Evolutionary conservation across 2,888 invertebrate genomes (phyloP).

Genomic region (Trichogramma dendrolimi): DNA sequence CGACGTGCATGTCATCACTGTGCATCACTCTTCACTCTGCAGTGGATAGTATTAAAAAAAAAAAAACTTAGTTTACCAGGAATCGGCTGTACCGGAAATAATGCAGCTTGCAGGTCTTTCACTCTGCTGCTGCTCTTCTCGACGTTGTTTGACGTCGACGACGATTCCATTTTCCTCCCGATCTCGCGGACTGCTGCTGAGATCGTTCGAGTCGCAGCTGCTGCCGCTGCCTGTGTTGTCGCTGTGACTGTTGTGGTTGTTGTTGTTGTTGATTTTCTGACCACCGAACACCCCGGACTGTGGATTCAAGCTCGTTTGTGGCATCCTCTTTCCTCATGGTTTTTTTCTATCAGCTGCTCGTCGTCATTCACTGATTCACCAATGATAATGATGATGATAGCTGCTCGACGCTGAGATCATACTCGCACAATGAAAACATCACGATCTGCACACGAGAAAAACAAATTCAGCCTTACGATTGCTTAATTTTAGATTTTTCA

Average conservation of each 20-base stretch:
- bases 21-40: background rate
- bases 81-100: slow-evolving; percentile 58
- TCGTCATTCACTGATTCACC: no score
- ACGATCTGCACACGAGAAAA: background rate
- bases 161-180: slow-evolving; percentile 37
- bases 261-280: slow-evolving; percentile 14
- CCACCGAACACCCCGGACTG: slow-evolving; percentile 31
- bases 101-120: slow-evolving; percentile 63
- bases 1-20: no score
- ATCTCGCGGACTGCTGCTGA: slow-evolving; percentile 14
- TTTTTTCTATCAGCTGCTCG: background rate
- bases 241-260: no score
- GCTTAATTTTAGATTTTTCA: no score
- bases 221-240: no score
- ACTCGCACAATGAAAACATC: no score
- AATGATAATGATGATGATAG: background rate
- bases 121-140: slow-evolving; percentile 52
- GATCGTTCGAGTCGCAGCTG: background rate
- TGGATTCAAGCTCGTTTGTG: slow-evolving; percentile 17
- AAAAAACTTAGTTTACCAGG: slow-evolving; percentile 37
- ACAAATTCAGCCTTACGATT: background rate
- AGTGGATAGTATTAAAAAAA: slow-evolving; percentile 2
- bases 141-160: slow-evolving; percentile 13
- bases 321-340: slow-evolving; percentile 25
- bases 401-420: background rate